Evolutionary conservation across 2,888 invertebrate genomes (phyloP), one percentile per base, ranked within the genome.

Genomic region (Capitulum mitella): DNA sequence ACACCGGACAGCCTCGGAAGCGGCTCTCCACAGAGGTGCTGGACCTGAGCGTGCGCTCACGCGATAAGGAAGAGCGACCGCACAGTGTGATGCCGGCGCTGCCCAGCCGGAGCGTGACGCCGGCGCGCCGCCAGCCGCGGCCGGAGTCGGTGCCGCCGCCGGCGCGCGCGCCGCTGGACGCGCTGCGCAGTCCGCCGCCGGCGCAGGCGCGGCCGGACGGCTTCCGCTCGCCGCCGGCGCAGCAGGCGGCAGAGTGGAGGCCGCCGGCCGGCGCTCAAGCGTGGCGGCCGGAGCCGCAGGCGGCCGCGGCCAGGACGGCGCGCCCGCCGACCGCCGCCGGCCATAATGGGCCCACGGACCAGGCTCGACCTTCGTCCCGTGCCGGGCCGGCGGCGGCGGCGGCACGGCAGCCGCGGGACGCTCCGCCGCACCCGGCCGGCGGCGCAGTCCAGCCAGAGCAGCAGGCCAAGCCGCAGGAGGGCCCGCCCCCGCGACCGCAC

Each of bases 131-230:
- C 16, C 40, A 40, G 40, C 74, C 74, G 43, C 74, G 74, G n/a
- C 46, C 46, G 14, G 76, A 76, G 76, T 76, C 76, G 46, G 76
- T 76, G 76, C 76, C 75, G 46, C 74, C 74, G 40, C n/a, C 74
- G 61, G 61, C 61, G 29, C 58, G 58, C 58, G 54, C 54, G 26
- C 54, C 61, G 61, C 64, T n/a, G 5, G 64, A 64, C 34, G 14
- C 64, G 64, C 64, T 64, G 3, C 32, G 26, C 61, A 32, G 61
- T 29, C 61, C 32, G 61, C 61, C 61, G 32, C 29, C 61, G 61
- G 61, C 61, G 12, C 14, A 29, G 29, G 61, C 61, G 34, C 32
- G 64, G 29, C 19, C 64, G 34, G 64, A 64, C 34, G 64, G 64
- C 32, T 64, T 34, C 3, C 64, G 64, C 19, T 34, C 64, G 34